These are phyloP conservation scores for Psephotus haematonotus DNA, from an alignment of 2,113 vertebrate species.

Conservation along the genomic window DNA sequence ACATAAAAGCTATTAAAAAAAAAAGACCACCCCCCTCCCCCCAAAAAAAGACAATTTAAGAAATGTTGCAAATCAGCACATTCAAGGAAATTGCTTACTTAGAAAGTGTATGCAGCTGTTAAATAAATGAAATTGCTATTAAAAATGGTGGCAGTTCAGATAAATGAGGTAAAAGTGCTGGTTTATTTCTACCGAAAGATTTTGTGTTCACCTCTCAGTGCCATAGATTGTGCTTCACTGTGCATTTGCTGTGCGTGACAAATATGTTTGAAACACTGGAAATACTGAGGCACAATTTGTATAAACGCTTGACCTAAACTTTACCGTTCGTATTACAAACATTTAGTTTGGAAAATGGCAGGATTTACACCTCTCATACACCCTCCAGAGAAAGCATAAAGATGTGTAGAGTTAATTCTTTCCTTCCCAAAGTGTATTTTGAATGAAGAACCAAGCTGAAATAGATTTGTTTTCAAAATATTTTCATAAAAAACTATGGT, in stretches of 20 bases:
- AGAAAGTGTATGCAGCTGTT: not conserved
- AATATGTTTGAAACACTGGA: not conserved
- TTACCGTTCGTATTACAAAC: conserved; percentile 48
- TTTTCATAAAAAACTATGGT: not conserved
- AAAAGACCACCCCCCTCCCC: not conserved
- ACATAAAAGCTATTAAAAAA: not conserved
- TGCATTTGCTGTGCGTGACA: not conserved
- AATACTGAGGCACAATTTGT: conserved; percentile 24
- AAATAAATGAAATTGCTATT: conserved; percentile 11
- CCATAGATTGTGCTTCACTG: not conserved
- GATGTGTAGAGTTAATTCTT: not conserved
- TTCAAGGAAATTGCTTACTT: conserved; percentile 11
- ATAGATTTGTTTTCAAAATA: not conserved
- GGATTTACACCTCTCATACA: not conserved
- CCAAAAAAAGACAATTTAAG: not conserved
- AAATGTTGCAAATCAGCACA: conserved; percentile 40
- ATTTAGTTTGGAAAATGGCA: not conserved
- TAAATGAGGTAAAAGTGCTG: not conserved
- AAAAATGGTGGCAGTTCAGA: conserved; percentile 20
- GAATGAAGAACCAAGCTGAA: not conserved
- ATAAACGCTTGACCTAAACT: conserved; percentile 60
- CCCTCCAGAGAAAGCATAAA: not conserved
- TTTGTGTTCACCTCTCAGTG: not conserved
- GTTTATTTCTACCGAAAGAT: not conserved
- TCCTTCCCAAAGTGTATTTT: not conserved